These are phyloP conservation scores for Tragelaphus scriptus DNA, from an alignment of 2,113 vertebrate genomes.

Conservation along the genomic window DNA sequence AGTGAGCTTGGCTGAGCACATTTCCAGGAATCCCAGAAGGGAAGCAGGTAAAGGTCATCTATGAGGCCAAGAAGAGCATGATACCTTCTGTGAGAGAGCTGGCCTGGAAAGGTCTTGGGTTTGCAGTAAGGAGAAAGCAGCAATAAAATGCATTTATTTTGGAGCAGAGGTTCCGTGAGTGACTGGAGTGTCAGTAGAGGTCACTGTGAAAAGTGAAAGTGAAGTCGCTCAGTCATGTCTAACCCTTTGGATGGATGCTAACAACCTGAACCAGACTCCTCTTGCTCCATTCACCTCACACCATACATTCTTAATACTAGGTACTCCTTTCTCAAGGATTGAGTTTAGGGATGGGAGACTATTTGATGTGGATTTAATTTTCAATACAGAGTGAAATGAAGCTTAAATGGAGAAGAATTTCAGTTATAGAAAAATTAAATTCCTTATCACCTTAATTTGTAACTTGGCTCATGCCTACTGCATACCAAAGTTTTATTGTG, in stretches of 20 bases:
- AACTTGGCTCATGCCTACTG: background rate
- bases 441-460: background rate
- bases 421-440: background rate
- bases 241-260: background rate
- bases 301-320: background rate
- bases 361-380: background rate
- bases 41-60: background rate
- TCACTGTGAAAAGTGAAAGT: background rate
- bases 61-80: background rate
- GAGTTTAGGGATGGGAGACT: background rate
- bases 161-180: background rate
- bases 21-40: background rate
- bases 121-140: background rate
- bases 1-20: background rate
- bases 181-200: background rate
- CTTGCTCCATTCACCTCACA: background rate
- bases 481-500: background rate
- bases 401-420: background rate
- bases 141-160: background rate
- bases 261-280: background rate
- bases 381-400: background rate
- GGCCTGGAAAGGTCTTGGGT: background rate
- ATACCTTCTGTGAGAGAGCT: background rate
- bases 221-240: background rate
- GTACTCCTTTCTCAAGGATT: background rate